Evolutionary conservation across 2,113 vertebrate genomes (phyloP).

Genomic region (Cyanoderma ruficeps): DNA sequence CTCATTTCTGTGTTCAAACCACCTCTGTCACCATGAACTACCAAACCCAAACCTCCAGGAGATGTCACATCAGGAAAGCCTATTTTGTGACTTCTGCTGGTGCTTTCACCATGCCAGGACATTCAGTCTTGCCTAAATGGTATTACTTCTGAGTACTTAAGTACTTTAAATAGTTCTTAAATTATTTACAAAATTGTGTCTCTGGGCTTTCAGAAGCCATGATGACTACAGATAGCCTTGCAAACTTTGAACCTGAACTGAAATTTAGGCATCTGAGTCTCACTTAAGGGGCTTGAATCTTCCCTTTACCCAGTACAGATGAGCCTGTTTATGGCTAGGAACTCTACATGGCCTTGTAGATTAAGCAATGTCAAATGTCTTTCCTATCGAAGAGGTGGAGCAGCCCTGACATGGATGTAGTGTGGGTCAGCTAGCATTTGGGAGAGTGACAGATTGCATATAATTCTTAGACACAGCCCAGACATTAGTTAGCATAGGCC

Average conservation of each 20-base stretch:
- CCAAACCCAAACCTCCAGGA: not conserved
- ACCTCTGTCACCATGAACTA: accelerated
- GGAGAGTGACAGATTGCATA: not conserved
- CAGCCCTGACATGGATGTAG: not conserved
- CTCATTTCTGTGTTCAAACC: not conserved
- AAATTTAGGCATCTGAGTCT: not conserved
- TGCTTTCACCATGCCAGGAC: not conserved
- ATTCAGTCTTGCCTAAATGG: not conserved
- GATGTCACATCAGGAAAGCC: not conserved
- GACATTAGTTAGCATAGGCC: not conserved
- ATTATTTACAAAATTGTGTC: not conserved
- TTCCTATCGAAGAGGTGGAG: not conserved
- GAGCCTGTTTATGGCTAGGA: not conserved
- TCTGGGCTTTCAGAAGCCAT: not conserved
- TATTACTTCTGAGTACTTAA: not conserved
- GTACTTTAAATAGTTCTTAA: not conserved
- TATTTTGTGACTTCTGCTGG: not conserved
- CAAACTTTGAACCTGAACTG: not conserved
- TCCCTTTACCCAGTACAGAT: not conserved
- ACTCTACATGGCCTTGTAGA: not conserved
- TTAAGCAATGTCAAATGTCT: not conserved
- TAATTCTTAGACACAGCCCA: not conserved
- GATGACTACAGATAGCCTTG: not conserved
- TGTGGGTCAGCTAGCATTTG: not conserved
- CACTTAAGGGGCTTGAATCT: not conserved